phyloP scores from a whole-genome alignment of 2,113 vertebrate genomes.

The Chascanopsetta lugubris region DNA sequence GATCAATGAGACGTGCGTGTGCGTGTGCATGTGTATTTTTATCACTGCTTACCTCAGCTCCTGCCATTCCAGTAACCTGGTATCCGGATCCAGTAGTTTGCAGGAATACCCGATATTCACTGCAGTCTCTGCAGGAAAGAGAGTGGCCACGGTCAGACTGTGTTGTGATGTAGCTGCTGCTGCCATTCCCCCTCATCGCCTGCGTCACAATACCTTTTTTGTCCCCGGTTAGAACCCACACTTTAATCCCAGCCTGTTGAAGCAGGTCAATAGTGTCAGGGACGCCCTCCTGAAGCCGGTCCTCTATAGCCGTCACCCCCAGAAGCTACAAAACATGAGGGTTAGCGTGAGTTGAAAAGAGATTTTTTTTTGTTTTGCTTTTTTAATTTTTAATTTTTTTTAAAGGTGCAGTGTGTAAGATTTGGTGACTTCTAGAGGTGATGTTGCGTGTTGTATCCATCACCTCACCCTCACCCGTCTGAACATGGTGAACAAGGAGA shows the following conservation, averaged over 20 bases:
- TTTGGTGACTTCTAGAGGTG: no score
- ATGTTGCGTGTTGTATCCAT: no score
- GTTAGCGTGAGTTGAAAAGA: not conserved
- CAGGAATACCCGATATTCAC: conserved; percentile 92
- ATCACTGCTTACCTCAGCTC: conserved; percentile 83
- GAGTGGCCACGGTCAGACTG: not conserved
- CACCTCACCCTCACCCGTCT: no score
- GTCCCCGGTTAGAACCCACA: conserved; percentile 96
- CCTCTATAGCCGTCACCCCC: conserved; percentile 92
- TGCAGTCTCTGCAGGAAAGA: conserved; percentile 84
- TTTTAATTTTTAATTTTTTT: not conserved
- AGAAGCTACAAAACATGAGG: conserved; percentile 81
- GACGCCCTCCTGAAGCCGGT: conserved; percentile 89
- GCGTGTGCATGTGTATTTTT: conserved; percentile 34
- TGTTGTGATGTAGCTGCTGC: not conserved
- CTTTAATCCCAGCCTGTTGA: conserved; percentile 86
- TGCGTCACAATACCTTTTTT: conserved; percentile 86
- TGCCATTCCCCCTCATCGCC: not conserved
- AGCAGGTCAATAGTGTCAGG: conserved; percentile 90
- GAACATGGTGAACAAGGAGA: no score
- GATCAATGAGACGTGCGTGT: conserved; percentile 40
- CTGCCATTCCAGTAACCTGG: conserved; percentile 86
- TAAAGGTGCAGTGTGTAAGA: no score
- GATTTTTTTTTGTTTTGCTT: not conserved
- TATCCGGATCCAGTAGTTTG: conserved; percentile 85